Evolutionary conservation across 1,140 invertebrate species (phyloP), one percentile per base, ranked within the genome.

Genomic region (Carcinoscorpius rotundicauda): DNA sequence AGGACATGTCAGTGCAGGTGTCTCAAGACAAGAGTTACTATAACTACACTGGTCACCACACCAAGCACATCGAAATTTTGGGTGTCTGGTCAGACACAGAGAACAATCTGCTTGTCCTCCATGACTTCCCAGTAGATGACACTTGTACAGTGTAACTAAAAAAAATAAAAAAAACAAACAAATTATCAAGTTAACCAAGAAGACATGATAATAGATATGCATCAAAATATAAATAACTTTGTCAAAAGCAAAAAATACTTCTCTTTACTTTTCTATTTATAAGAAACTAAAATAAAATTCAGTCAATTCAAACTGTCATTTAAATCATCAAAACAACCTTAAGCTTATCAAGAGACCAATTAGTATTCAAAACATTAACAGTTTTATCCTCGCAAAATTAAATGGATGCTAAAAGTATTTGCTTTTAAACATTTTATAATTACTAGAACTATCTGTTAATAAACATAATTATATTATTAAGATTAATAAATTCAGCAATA

Each of bases 41-140:
- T 90, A 94, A 51, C 85, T 86, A 78, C 94, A 97, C 48, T 85
- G 85, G 72, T 87, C 89, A 5, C 84, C 83, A 79, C 93, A 97
- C 93, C 93, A 97, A 49, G 88, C 87, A 73, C 94, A 97, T 61
- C 89, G 85, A 75, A 92, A 97, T 72, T 90, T 86, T 6, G 85
- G 80, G 58, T 77, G 76, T 52, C 91, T 81, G 1, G 91, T 94
- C 11, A 94, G 87, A 76, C 94, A 98, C 49, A 95, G 79, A 10
- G 92, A 96, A 77, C 94, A 98, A 75, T 97, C 94, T 6, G 91
- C 87, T 75, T 93, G 88, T 73, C 92, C 88, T 58, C 89, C 82
- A 76, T 95, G 91, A 4, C 91, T 91, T n/a, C 93, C 93, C 63
- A 97, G 78, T 62, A 93, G 87, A 76, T 91, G 88, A 80, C 94